phyloP scores from a whole-genome alignment of 2,113 vertebrate genomes.

The Orientallactaga bullata region DNA sequence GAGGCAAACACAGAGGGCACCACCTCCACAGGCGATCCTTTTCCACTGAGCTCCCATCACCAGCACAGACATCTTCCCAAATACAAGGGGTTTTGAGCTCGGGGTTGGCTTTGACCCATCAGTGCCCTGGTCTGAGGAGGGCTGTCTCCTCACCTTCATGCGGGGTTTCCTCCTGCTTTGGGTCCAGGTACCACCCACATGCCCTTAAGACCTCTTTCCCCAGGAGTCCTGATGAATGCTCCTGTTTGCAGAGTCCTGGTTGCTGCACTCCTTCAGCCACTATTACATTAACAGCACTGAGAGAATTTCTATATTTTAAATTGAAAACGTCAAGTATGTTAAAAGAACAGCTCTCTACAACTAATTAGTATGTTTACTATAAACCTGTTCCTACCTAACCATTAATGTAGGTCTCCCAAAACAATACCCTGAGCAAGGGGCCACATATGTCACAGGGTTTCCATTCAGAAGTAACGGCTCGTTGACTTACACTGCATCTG shows the following conservation, averaged over 20 bases:
- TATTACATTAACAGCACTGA: not conserved
- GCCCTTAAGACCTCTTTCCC: not conserved
- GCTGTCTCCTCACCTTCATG: too few species aligned
- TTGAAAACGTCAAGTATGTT: constrained; percentile 16
- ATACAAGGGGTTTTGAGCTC: not conserved
- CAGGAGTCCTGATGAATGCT: not conserved
- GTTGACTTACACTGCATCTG: not conserved
- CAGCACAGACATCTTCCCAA: not conserved
- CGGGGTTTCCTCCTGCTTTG: not conserved
- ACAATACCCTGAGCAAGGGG: not conserved
- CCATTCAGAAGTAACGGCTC: constrained; percentile 39
- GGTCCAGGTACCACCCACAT: not conserved
- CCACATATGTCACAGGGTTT: not conserved
- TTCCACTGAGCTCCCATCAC: not conserved
- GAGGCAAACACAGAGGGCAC: rapidly evolving
- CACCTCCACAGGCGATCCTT: not conserved
- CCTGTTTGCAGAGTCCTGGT: not conserved
- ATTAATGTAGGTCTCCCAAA: not conserved
- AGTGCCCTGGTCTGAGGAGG: not conserved
- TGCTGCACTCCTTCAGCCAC: not conserved
- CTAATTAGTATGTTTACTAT: not conserved
- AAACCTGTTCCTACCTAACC: not conserved
- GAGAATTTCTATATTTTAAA: not conserved
- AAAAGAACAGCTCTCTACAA: constrained; percentile 26
- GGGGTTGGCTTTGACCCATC: not conserved